Percentiles rank a stretch among this genome's conserved stretches.
Evolutionary conservation across 1,140 invertebrate genomes (phyloP).

Genomic region (Cydia pomonella): DNA sequence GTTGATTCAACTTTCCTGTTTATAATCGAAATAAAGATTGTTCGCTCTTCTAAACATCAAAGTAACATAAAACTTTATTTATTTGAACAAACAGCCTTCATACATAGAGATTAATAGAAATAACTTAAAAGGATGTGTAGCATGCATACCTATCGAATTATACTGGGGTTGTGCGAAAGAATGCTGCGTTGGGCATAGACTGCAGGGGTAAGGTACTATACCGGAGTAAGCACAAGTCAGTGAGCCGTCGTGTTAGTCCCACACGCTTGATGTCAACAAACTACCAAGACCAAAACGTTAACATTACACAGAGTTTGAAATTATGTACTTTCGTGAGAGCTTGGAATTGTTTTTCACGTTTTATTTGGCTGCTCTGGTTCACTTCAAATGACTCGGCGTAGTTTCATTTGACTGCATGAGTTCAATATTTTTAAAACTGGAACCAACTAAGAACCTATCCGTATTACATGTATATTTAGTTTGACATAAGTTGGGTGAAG

Average conservation of each 20-base stretch:
- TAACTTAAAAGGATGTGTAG: constrained; percentile 42
- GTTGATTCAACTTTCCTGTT: constrained; percentile 50
- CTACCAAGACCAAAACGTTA: constrained; percentile 72
- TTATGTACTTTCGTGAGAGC: constrained; percentile 67
- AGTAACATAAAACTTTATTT: not conserved
- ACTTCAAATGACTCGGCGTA: constrained; percentile 54
- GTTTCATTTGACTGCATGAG: too few species aligned
- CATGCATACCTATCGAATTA: constrained; percentile 53
- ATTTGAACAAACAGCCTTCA: constrained; percentile 42
- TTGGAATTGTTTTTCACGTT: constrained; percentile 56
- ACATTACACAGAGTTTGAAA: constrained; percentile 64
- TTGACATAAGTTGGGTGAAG: too few species aligned
- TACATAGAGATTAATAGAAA: constrained; percentile 43
- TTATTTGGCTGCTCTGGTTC: constrained; percentile 67
- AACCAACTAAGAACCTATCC: too few species aligned
- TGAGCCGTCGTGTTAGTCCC: constrained; percentile 64
- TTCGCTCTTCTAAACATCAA: constrained; percentile 40
- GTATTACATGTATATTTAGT: too few species aligned
- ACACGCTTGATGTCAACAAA: constrained; percentile 70
- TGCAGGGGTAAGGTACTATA: constrained; percentile 54
- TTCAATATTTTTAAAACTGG: too few species aligned
- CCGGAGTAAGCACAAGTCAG: constrained; percentile 27
- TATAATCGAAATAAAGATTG: constrained; percentile 45
- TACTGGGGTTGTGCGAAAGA: constrained; percentile 60
- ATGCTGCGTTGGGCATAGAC: constrained; percentile 62